Conservation (phyloP, 2,113 vertebrate genomes). For the Propithecus coquereli region DNA sequence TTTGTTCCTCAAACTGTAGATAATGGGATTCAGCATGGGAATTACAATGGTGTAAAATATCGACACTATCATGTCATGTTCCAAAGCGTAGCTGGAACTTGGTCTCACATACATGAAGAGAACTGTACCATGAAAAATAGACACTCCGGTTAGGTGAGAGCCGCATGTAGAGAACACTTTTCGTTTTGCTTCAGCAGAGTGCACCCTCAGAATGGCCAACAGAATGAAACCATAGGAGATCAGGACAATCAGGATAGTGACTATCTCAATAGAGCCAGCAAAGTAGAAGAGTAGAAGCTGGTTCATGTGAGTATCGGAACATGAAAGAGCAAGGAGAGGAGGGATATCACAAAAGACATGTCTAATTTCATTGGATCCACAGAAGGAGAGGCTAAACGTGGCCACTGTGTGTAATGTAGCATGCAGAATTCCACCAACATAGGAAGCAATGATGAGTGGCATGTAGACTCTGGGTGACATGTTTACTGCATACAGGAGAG, state of each 20-base stretch:
- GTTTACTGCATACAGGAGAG: too few species aligned
- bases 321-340: slow-evolving; percentile 62
- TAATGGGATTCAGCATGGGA: slow-evolving; percentile 55
- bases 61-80: slow-evolving; percentile 38
- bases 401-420: slow-evolving; percentile 5
- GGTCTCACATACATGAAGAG: slow-evolving; percentile 65
- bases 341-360: slow-evolving; percentile 72
- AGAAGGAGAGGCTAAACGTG: not conserved
- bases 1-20: slow-evolving; percentile 62
- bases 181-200: slow-evolving; percentile 19
- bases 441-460: not conserved
- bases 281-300: slow-evolving; percentile 52
- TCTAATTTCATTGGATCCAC: slow-evolving; percentile 40
- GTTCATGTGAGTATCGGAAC: slow-evolving; percentile 53
- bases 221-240: slow-evolving; percentile 62
- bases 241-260: slow-evolving; percentile 29
- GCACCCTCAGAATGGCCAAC: slow-evolving; percentile 43
- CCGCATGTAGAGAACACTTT: slow-evolving; percentile 64
- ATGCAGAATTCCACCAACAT: not conserved
- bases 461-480: not conserved
- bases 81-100: slow-evolving; percentile 28
- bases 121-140: slow-evolving; percentile 45
- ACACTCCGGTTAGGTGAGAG: slow-evolving; percentile 57
- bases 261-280: not conserved
- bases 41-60: slow-evolving; percentile 53